These are phyloP conservation scores for Eurosta solidaginis DNA, from an alignment of 1,140 invertebrate genomes.

Conservation along the genomic window DNA sequence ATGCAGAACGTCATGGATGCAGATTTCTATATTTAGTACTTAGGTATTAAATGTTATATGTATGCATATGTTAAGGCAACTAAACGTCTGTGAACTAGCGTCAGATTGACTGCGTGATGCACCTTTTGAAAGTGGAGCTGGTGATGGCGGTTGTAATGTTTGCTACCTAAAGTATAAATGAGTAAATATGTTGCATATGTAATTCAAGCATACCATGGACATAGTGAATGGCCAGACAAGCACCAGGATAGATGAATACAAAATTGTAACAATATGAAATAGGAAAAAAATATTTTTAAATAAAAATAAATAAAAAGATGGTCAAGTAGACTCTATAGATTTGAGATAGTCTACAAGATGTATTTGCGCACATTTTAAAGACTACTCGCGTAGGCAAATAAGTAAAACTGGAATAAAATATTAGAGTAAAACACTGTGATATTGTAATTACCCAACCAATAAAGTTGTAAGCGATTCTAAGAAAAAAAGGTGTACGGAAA, in stretches of 20 bases:
- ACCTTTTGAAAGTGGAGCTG: constrained; percentile 25
- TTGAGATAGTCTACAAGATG: too few species aligned
- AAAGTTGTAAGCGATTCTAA: too few species aligned
- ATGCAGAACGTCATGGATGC: constrained; percentile 25
- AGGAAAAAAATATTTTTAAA: too few species aligned
- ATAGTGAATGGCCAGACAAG: background rate
- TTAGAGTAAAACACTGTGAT: too few species aligned
- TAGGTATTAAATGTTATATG: too few species aligned
- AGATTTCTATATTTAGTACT: constrained; percentile 22
- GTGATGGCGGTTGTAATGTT: background rate
- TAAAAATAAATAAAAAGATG: background rate
- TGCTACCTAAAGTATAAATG: constrained; percentile 20
- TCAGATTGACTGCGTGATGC: constrained; percentile 26
- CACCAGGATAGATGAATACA: background rate
- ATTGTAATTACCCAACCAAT: too few species aligned
- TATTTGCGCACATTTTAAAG: too few species aligned
- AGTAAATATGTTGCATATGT: background rate
- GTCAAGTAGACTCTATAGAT: background rate
- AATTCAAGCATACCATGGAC: background rate
- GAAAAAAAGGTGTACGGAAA: too few species aligned
- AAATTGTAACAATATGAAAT: too few species aligned
- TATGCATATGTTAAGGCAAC: background rate
- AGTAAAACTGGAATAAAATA: too few species aligned
- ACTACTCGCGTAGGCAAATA: too few species aligned
- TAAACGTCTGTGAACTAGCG: background rate